phyloP scores from a whole-genome alignment of 2,888 invertebrate genomes.

The Agriopis marginaria region DNA sequence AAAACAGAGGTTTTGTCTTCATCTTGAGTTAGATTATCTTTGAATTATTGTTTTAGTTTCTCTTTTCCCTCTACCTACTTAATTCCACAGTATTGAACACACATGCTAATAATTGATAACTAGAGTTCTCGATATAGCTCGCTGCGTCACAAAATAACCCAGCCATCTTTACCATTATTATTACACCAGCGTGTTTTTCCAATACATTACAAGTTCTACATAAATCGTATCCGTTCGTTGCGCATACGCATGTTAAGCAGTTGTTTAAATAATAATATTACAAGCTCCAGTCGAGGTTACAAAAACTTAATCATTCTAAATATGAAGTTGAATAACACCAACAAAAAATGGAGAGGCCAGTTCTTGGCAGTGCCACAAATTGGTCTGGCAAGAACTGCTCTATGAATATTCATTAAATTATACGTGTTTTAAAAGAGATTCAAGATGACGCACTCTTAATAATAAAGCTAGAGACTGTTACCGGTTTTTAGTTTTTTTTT shows the following conservation, averaged over 20 bases:
- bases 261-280: slow-evolving; percentile 71
- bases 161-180: slow-evolving; percentile 47
- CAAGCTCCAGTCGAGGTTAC: slow-evolving; percentile 68
- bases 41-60: not conserved
- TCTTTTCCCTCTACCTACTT: slow-evolving; percentile 1
- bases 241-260: slow-evolving; percentile 67
- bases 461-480: slow-evolving; percentile 56
- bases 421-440: slow-evolving; percentile 63
- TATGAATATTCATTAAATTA: slow-evolving; percentile 79
- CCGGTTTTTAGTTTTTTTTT: slow-evolving; percentile 60
- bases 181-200: slow-evolving; percentile 59
- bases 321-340: slow-evolving; percentile 70
- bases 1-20: not conserved
- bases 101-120: slow-evolving; percentile 45
- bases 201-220: slow-evolving; percentile 68
- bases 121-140: slow-evolving; percentile 49
- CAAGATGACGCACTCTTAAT: slow-evolving; percentile 68
- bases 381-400: slow-evolving; percentile 69
- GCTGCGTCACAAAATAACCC: slow-evolving; percentile 55
- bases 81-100: not conserved
- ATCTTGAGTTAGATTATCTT: not conserved
- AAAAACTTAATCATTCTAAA: slow-evolving; percentile 71
- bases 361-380: slow-evolving; percentile 70
- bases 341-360: slow-evolving; percentile 74
- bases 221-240: slow-evolving; percentile 71